phyloP scores from a whole-genome alignment of 2,113 vertebrate species.

The Grallaria varia region DNA sequence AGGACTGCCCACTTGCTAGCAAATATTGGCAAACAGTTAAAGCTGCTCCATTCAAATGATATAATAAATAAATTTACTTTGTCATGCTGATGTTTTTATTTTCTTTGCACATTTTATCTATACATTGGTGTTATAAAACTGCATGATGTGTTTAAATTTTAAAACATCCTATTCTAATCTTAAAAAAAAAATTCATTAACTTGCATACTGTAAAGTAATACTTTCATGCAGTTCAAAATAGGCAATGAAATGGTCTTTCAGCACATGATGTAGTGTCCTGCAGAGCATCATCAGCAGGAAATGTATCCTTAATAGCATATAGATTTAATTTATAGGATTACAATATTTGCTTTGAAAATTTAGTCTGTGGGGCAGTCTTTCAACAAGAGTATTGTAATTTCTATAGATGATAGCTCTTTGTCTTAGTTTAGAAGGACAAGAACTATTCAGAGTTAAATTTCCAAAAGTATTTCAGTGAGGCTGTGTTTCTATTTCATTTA shows the following conservation, averaged over 20 bases:
- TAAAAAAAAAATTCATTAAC: conserved; percentile 20
- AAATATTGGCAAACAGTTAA: not conserved
- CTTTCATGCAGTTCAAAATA: conserved; percentile 27
- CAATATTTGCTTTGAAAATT: not conserved
- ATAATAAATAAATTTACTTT: not conserved
- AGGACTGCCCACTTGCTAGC: not conserved
- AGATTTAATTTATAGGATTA: not conserved
- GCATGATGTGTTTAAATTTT: conserved; percentile 31
- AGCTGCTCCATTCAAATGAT: not conserved
- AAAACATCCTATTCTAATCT: not conserved
- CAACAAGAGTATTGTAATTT: not conserved
- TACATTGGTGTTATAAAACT: not conserved
- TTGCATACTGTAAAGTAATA: conserved; percentile 45
- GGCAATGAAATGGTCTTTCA: conserved; percentile 10
- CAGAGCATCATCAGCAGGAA: conserved; percentile 13
- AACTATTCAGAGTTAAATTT: not conserved
- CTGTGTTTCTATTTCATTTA: not conserved
- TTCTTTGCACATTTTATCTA: not conserved
- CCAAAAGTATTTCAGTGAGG: not conserved
- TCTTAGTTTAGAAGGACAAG: not conserved
- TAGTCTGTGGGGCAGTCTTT: not conserved
- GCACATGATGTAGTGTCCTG: not conserved
- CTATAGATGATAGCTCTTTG: not conserved
- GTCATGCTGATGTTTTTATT: not conserved
- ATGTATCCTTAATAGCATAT: not conserved